A percentile compares a stretch with the other conserved stretches of the same genome.
phyloP scores from a whole-genome alignment of 2,113 vertebrate species.

The Gallinago undulata region DNA sequence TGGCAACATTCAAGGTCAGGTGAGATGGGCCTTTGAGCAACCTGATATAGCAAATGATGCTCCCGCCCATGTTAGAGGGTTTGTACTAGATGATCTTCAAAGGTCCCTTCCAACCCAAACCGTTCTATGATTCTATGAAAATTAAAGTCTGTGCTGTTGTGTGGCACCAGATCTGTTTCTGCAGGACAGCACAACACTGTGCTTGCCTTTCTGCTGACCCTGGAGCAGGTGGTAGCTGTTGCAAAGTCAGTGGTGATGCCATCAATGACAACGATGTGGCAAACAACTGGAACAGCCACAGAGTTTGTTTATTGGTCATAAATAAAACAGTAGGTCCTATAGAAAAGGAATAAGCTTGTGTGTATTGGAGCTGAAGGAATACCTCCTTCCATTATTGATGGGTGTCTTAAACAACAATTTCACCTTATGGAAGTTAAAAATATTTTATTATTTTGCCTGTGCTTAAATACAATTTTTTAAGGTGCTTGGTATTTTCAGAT shows the following conservation, averaged over 20 bases:
- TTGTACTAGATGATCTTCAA: neutral
- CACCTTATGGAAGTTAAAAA: neutral
- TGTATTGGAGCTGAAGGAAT: neutral
- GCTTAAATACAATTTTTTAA: neutral
- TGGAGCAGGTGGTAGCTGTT: neutral
- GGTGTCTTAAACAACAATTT: neutral
- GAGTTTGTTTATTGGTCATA: neutral
- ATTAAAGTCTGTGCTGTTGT: neutral
- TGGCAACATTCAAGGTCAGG: neutral
- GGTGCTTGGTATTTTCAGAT: neutral
- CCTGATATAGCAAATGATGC: neutral
- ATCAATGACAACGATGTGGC: neutral
- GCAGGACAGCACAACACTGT: neutral
- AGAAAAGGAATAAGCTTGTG: neutral
- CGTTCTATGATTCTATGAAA: neutral
- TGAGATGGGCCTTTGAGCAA: neutral
- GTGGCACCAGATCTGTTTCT: neutral
- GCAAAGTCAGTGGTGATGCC: neutral
- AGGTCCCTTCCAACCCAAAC: neutral
- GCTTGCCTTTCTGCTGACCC: neutral
- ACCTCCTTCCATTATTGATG: neutral
- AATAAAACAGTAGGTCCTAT: neutral
- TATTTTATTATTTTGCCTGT: neutral
- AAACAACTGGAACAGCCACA: neutral
- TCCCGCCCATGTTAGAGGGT: neutral